phyloP scores from a whole-genome alignment of 1,140 invertebrate species.

The Drosophila asahinai region DNA sequence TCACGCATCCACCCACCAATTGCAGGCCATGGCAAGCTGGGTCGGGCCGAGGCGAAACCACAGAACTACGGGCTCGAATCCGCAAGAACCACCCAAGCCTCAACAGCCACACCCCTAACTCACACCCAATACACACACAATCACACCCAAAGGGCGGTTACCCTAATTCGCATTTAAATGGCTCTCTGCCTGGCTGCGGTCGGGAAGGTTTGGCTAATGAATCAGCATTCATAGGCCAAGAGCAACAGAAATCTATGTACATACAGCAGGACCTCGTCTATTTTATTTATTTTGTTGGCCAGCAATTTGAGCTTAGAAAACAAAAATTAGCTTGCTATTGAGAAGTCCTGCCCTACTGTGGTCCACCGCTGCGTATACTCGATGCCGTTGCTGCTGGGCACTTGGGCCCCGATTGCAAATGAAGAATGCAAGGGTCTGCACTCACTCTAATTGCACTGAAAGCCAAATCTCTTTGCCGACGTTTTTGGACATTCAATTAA shows the following conservation, averaged over 20 bases:
- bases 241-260: constrained; percentile 37
- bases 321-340: constrained; percentile 68
- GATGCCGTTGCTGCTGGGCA: constrained; percentile 9
- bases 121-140: not conserved
- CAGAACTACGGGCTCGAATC: constrained; percentile 36
- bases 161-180: constrained; percentile 71
- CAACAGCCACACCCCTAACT: constrained; percentile 20
- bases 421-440: constrained; percentile 22
- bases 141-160: constrained; percentile 34
- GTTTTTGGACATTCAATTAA: constrained; percentile 27
- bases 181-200: constrained; percentile 26
- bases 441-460: constrained; percentile 60
- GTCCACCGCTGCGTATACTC: constrained; percentile 39
- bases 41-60: constrained; percentile 40
- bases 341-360: constrained; percentile 39
- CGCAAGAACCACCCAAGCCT: constrained; percentile 12
- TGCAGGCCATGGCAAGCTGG: constrained; percentile 19
- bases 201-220: constrained; percentile 64
- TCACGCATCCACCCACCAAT: constrained; percentile 30
- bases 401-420: constrained; percentile 11
- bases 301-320: constrained; percentile 53
- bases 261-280: constrained; percentile 2
- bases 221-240: constrained; percentile 66
- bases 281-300: constrained; percentile 28
- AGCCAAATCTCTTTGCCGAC: constrained; percentile 1